Percentiles rank a stretch among this genome's conserved stretches.
phyloP scores from a whole-genome alignment of 2,888 invertebrate genomes.

The Ectropis crepuscularia region DNA sequence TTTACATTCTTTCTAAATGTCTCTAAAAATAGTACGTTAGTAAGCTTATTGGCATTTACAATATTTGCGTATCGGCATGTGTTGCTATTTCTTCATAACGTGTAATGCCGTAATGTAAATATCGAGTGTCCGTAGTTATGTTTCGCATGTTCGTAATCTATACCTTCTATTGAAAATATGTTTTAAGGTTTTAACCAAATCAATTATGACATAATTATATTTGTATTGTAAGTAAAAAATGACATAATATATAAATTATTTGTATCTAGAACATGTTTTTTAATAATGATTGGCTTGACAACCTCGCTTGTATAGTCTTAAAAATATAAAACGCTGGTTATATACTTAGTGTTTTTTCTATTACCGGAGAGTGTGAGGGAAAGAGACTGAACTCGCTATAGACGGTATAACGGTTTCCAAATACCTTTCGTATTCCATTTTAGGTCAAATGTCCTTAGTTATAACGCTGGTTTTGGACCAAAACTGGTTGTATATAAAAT shows the following conservation, averaged over 20 bases:
- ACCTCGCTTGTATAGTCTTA: no score
- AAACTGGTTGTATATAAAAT: slow-evolving; percentile 5
- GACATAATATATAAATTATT: background rate
- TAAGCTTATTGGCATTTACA: background rate
- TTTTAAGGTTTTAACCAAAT: background rate
- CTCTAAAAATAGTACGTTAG: background rate
- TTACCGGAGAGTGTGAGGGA: no score
- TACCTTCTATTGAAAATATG: slow-evolving; percentile 7
- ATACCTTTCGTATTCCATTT: no score
- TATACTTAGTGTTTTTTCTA: no score
- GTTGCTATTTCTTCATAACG: slow-evolving; percentile 14
- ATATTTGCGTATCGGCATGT: slow-evolving; percentile 15
- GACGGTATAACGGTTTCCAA: no score
- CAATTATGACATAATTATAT: background rate
- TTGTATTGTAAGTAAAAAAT: no score
- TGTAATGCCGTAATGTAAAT: slow-evolving; percentile 23
- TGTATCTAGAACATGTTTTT: no score
- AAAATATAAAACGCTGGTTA: no score
- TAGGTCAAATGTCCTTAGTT: background rate
- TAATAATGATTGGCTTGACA: no score
- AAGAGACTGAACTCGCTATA: no score
- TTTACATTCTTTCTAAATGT: no score
- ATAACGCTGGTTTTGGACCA: slow-evolving; percentile 1
- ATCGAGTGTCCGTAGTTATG: slow-evolving; percentile 12
- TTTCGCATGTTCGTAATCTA: slow-evolving; percentile 17